Evolutionary conservation across 2,113 vertebrate species (phyloP), one percentile per base, ranked within the genome.

Genomic region (Onychorhynchus coronatus): DNA sequence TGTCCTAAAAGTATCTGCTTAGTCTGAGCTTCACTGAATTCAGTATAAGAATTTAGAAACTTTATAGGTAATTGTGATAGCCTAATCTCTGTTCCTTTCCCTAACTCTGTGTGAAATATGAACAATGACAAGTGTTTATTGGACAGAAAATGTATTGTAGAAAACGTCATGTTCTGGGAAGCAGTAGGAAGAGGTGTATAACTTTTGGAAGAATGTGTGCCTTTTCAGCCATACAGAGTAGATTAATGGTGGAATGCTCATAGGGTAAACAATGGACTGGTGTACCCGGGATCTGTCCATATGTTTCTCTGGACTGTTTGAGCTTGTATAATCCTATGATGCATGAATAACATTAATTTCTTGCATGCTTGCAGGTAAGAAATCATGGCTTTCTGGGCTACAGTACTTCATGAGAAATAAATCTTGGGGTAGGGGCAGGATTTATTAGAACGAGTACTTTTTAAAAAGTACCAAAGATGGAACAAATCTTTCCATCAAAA

Each of bases 241-340:
- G 41, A 15, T 14, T 30, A 24, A 21, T 20, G 55, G 19, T 53
- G 35, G 56, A 4, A 16, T n/a, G n/a, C 5, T 50, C 3, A 30
- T 21, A 21, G 8, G 24, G 37, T 28, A 7, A 39, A 18, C 13
- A 53, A 3, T 6, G 31, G 18, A 3, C 8, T 42, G 2, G 11
- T 59, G 7, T 46, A 22, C 9, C 1, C 10, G 8, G 21, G 1
- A 5, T 35, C 27, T 56, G 12, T 66, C 63, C 2, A 1, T n/a
- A 19, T 74, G 10, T 24, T 88, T 41, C 18, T 72, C 39, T 84
- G 35, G 23, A 15, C 33, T 73, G 3, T 19, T 58, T 25, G 7
- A 62, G 10, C 16, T 20, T 50, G 12, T 41, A 3, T 33, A 59
- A 33, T 77, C 8, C 9, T 46, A 0, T 20, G 33, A 56, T 77